Conservation (phyloP, 92 coral and sea anemone species). For the Micromussa lordhowensis region DNA sequence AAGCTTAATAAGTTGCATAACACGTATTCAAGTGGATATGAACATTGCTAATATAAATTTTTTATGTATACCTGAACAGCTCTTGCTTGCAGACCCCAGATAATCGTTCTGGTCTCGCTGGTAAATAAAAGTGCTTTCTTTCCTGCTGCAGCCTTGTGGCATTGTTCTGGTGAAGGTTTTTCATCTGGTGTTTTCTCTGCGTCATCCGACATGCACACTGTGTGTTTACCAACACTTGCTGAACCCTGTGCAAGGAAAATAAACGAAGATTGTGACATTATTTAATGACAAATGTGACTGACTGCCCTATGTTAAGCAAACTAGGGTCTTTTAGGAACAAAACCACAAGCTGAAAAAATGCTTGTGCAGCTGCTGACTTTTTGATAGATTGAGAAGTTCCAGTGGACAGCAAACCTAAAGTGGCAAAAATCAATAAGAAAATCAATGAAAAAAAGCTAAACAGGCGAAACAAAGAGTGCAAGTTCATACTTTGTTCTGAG, state of each 20-base stretch:
- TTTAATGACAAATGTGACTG: background rate
- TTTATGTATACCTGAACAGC: slow-evolving; percentile 85
- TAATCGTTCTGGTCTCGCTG: slow-evolving; percentile 81
- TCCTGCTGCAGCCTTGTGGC: slow-evolving; percentile 8
- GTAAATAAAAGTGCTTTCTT: slow-evolving; percentile 67
- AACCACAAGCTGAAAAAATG: no score
- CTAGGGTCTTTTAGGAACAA: background rate
- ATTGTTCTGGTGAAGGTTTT: slow-evolving; percentile 35
- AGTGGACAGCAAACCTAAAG: background rate
- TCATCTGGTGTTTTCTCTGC: slow-evolving; percentile 48
- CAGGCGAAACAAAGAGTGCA: background rate
- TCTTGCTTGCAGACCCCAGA: slow-evolving; percentile 96
- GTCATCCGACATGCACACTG: slow-evolving; percentile 58
- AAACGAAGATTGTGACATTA: background rate
- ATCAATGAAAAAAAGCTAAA: no score
- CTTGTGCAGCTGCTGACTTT: no score
- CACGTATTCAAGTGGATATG: background rate
- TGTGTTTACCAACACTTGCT: slow-evolving; percentile 41
- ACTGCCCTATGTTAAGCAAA: background rate
- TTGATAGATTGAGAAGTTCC: background rate
- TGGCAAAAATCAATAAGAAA: background rate
- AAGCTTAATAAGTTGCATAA: no score
- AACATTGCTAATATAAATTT: background rate
- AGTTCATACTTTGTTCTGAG: slow-evolving; percentile 81
- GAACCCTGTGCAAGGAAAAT: slow-evolving; percentile 39